phyloP scores from a whole-genome alignment of 1,140 invertebrate species.

The Alviniconcha marisindica region DNA sequence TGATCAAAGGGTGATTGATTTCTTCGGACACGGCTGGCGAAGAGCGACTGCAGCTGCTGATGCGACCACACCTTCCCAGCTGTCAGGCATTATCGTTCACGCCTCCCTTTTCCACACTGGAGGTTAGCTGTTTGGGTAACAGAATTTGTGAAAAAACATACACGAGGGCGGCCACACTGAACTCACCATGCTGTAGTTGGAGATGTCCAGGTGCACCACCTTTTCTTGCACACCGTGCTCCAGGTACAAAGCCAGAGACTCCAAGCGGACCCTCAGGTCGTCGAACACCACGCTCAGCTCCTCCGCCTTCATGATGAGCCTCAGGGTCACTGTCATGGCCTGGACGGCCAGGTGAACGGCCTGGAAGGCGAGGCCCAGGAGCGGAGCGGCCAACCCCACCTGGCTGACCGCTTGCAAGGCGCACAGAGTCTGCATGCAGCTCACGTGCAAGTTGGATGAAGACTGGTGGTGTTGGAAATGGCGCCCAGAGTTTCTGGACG shows the following conservation, averaged over 20 bases:
- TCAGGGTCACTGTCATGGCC: not conserved
- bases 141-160: no score
- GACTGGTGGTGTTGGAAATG: not conserved
- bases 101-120: no score
- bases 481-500: not conserved
- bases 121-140: no score
- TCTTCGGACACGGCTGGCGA: no score
- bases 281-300: not conserved
- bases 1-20: no score
- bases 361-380: conserved; percentile 2
- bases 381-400: not conserved
- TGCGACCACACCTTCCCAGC: no score
- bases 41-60: no score
- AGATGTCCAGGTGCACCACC: not conserved
- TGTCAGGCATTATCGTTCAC: no score
- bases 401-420: not conserved
- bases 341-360: not conserved
- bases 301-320: not conserved
- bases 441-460: not conserved
- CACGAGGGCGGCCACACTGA: no score
- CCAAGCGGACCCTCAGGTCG: conserved; percentile 13
- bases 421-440: conserved; percentile 16
- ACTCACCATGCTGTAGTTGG: conserved; percentile 30
- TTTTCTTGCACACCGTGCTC: not conserved
- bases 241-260: not conserved